Conservation (phyloP, 2,888 invertebrate genomes). For the Gandaritis pyraliata region DNA sequence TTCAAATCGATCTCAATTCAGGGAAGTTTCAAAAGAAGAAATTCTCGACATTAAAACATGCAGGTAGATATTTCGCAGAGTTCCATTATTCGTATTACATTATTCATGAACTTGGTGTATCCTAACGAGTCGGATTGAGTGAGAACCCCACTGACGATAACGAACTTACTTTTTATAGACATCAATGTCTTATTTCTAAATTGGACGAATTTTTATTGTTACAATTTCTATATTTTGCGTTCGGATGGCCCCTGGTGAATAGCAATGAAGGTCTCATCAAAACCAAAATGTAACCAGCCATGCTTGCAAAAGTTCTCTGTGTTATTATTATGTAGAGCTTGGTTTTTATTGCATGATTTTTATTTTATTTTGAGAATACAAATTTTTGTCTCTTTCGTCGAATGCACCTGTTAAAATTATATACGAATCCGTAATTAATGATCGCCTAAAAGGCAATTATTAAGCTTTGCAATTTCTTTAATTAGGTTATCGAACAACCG, state of each 20-base stretch:
- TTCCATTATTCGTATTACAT: slow-evolving; percentile 76
- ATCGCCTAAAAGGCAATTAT: not conserved
- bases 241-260: slow-evolving; percentile 25
- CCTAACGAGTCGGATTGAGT: slow-evolving; percentile 74
- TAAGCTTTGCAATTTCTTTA: slow-evolving; percentile 33
- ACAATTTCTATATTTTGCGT: slow-evolving; percentile 30
- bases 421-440: too few species aligned
- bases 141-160: slow-evolving; percentile 74
- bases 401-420: too few species aligned
- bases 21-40: slow-evolving; percentile 67
- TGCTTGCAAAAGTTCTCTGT: not conserved
- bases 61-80: slow-evolving; percentile 72
- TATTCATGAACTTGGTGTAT: slow-evolving; percentile 78
- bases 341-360: too few species aligned
- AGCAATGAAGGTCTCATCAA: slow-evolving; percentile 28
- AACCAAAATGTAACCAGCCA: slow-evolving; percentile 11
- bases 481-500: slow-evolving; percentile 53
- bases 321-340: too few species aligned
- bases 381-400: too few species aligned
- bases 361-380: too few species aligned
- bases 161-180: slow-evolving; percentile 71
- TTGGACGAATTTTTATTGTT: slow-evolving; percentile 44
- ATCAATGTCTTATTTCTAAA: slow-evolving; percentile 62
- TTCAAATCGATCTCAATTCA: slow-evolving; percentile 57
- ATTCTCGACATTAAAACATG: slow-evolving; percentile 73